Base-by-base conservation (phyloP, 1,140 invertebrate species). In the Hylaeus anthracinus region DNA sequence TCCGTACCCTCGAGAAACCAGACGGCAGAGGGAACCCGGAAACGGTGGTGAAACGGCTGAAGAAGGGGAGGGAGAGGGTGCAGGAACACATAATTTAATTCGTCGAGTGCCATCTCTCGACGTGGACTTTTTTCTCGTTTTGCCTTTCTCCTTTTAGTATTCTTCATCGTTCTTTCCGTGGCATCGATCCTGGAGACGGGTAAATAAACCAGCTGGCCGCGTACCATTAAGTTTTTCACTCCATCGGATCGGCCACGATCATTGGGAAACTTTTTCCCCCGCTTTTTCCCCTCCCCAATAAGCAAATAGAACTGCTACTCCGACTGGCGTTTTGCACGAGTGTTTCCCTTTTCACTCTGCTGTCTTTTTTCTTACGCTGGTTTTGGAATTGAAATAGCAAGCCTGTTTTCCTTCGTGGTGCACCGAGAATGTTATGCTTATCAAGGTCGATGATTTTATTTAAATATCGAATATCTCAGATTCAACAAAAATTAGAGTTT, bases 181-280 rank as follows among this genome's bases (percentile, higher is more conserved):
- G 56, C 53, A 41, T 51, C 10, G 41, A 9, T 56, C 41, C n/a
- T 69, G 39, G 48, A 14, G 8, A 63, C 70, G 76, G 66, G 78
- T 82, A 78, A 84, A 82, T 58, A 84, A 84, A 5, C 55, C 45
- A 37, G 26, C 60, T 45, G 70, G 37, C 74, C 70, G 58, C 80
- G 12, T 69, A 43, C 79, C 83, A 84, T 78, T 82, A 70, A 81
- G 73, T 72, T 78, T 77, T 72, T 55, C 51, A 15, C 61, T 15
- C 39, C 53, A 48, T 64, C 43, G 60, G 12, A 64, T 63, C 48
- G 53, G 14, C 51, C 55, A 43, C 56, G 56, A 69, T 60, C 77
- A 41, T 69, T 14, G 58, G 58, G 48, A 55, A 83, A 79, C 37
- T 74, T 79, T 26, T 65, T 73, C 61, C 39, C 43, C 41, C 5